Percentiles rank a stretch among this genome's conserved stretches.
Conservation (phyloP, 2,797 vertebrate species). For the Mico argentatus region DNA sequence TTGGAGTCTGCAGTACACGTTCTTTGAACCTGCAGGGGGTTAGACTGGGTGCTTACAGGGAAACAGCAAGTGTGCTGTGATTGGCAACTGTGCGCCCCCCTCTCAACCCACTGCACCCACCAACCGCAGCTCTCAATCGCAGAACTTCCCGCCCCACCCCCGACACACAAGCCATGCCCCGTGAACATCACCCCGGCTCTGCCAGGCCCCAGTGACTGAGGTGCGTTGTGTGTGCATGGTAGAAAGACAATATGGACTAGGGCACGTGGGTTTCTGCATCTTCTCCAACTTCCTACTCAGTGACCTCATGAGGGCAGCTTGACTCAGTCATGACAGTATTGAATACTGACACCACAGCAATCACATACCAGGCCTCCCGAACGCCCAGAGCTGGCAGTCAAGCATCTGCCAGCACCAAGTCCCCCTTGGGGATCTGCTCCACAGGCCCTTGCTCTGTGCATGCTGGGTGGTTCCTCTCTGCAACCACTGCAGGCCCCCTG, state of each 20-base stretch:
- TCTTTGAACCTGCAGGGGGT: constrained; percentile 77
- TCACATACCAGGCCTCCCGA: neutral
- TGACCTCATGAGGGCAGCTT: neutral
- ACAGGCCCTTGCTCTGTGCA: neutral
- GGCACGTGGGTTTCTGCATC: too few relatives aligned
- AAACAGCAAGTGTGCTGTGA: neutral
- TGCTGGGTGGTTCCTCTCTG: neutral
- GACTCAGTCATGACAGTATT: neutral
- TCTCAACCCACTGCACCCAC: neutral
- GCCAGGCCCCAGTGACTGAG: too few relatives aligned
- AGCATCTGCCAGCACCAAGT: neutral
- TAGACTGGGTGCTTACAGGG: neutral
- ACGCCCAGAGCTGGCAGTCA: neutral
- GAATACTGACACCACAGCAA: neutral
- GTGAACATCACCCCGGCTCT: too few relatives aligned
- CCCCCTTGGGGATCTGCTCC: neutral
- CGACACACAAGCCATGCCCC: too few relatives aligned
- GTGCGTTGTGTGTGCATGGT: neutral
- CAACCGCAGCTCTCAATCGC: neutral
- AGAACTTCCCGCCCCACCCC: too few relatives aligned
- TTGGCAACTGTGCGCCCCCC: neutral
- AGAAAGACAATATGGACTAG: accelerated
- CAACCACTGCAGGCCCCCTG: too few relatives aligned
- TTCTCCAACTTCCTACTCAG: neutral
- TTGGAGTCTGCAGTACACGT: constrained; percentile 80